Evolutionary conservation across 2,113 vertebrate genomes (phyloP).

Genomic region (Butorides virescens): DNA sequence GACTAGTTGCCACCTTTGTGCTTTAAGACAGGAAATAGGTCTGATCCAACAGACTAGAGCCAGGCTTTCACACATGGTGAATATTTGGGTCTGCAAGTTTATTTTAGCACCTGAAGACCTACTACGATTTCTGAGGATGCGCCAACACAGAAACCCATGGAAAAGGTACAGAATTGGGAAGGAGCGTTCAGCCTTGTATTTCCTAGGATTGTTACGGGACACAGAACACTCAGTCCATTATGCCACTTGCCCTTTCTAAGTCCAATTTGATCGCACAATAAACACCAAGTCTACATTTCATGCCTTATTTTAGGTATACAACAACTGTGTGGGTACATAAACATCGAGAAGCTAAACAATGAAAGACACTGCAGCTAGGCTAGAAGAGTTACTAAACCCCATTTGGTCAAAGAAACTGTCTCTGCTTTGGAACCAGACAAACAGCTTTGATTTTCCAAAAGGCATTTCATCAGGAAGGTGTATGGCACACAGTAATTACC

Average conservation of each 20-base stretch:
- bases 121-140: not conserved
- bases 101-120: not conserved
- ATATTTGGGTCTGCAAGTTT: not conserved
- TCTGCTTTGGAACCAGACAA: not conserved
- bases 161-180: not conserved
- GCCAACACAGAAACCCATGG: not conserved
- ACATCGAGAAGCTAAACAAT: slow-evolving; percentile 8
- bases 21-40: not conserved
- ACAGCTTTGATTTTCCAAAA: slow-evolving; percentile 38
- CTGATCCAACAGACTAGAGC: not conserved
- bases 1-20: not conserved
- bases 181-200: not conserved
- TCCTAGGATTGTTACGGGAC: not conserved
- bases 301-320: not conserved
- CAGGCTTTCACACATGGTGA: not conserved
- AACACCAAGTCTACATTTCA: not conserved
- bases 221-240: not conserved
- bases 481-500: slow-evolving; percentile 9
- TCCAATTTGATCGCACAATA: not conserved
- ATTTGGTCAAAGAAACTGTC: slow-evolving; percentile 12
- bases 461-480: slow-evolving; percentile 28
- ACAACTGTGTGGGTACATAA: not conserved
- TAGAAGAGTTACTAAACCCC: not conserved
- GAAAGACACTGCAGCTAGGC: not conserved
- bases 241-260: not conserved